Percentiles rank a stretch among this genome's conserved stretches.
Conservation (phyloP, 2,888 invertebrate species). For the Druceiella hillmani region DNA sequence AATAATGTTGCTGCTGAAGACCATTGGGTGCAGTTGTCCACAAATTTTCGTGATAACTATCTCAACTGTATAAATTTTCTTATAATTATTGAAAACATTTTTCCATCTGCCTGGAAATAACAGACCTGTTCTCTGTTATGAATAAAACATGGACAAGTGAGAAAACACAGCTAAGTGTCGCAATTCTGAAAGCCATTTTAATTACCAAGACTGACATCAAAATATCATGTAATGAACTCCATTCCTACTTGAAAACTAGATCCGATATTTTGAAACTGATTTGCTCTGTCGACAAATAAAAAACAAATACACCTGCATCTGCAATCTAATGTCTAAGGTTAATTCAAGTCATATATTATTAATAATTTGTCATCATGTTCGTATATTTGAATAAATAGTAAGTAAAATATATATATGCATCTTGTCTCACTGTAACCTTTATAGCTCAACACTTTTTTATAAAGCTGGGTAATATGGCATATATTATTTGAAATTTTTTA, state of each 20-base stretch:
- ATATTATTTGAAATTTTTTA: too few species aligned
- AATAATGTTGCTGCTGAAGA: constrained; percentile 26
- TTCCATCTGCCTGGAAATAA: constrained; percentile 16
- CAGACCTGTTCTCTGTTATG: constrained; percentile 13
- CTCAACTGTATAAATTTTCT: constrained; percentile 15
- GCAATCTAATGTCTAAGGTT: too few species aligned
- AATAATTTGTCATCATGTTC: too few species aligned
- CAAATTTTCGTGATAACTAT: constrained; percentile 16
- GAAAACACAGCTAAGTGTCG: constrained; percentile 22
- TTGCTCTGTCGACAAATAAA: constrained; percentile 15
- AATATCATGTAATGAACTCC: constrained; percentile 15
- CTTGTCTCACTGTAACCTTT: too few species aligned
- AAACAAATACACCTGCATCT: too few species aligned
- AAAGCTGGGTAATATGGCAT: too few species aligned
- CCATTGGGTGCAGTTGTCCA: constrained; percentile 23
- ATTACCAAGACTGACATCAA: constrained; percentile 18
- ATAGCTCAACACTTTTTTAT: too few species aligned
- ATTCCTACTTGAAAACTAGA: constrained; percentile 18
- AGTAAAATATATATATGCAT: too few species aligned
- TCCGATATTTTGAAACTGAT: constrained; percentile 16
- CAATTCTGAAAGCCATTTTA: constrained; percentile 21
- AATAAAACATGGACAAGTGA: constrained; percentile 21
- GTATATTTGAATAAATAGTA: too few species aligned
- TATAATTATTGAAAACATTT: constrained; percentile 19
- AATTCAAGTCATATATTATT: too few species aligned